Percentiles rank a stretch among this genome's conserved stretches.
These are phyloP conservation scores for Ictidomys tridecemlineatus DNA, from an alignment of 2,113 vertebrate genomes.

Conservation along the genomic window DNA sequence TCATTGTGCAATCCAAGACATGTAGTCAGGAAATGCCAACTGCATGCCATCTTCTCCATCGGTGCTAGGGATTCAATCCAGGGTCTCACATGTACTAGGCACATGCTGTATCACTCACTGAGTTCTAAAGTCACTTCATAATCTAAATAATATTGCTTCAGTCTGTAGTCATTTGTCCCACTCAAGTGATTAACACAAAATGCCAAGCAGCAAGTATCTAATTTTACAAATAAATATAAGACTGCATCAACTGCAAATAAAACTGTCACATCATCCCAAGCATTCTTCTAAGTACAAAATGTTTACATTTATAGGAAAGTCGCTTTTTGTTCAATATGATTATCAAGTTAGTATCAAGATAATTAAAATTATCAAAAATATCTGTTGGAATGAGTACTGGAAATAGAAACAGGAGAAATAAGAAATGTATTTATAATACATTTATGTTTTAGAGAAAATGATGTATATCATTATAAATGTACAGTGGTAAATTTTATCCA, in stretches of 20 bases:
- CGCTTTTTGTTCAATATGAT: slow-evolving; percentile 46
- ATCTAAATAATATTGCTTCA: slow-evolving; percentile 10
- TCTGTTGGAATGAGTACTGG: background rate
- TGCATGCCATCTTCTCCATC: background rate
- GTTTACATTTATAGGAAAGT: background rate
- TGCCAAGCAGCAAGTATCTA: slow-evolving; percentile 57
- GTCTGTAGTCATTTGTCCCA: background rate
- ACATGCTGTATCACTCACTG: no score
- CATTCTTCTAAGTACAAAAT: background rate
- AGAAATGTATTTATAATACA: slow-evolving; percentile 59
- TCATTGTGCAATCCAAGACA: background rate
- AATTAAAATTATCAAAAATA: background rate
- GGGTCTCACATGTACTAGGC: background rate
- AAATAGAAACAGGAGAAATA: slow-evolving; percentile 16
- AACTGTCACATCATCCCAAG: slow-evolving; percentile 44
- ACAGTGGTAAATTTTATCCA: background rate
- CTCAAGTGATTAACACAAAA: slow-evolving; percentile 50
- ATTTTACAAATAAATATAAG: slow-evolving; percentile 23
- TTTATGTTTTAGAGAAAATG: slow-evolving; percentile 72
- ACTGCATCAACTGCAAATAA: slow-evolving; percentile 59
- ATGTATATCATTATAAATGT: background rate
- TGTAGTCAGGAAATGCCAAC: background rate
- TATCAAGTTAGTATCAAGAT: background rate
- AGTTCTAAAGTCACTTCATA: slow-evolving; percentile 56
- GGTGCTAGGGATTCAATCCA: background rate